phyloP scores from a whole-genome alignment of 2,888 invertebrate genomes.

The Hanleya hanleyi region DNA sequence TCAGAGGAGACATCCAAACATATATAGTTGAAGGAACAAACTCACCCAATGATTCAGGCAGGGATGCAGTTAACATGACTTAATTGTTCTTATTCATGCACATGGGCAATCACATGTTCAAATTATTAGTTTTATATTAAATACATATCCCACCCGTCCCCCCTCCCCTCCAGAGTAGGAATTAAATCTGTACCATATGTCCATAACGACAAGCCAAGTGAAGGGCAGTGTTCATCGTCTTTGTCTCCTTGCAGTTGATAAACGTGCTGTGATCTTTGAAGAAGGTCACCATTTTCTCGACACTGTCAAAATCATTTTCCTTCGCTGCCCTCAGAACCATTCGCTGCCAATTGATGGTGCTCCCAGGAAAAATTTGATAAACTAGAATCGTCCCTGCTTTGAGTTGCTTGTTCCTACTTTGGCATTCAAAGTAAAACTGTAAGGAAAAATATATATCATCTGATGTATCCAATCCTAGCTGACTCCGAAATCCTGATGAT shows the following conservation, averaged over 20 bases:
- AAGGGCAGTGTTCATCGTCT: constrained; percentile 67
- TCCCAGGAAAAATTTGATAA: constrained; percentile 72
- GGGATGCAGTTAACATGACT: too few species aligned
- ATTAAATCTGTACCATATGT: too few species aligned
- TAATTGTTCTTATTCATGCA: too few species aligned
- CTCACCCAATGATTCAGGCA: too few species aligned
- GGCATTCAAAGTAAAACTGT: constrained; percentile 69
- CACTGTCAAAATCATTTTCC: constrained; percentile 67
- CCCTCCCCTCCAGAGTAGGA: too few species aligned
- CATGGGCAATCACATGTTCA: too few species aligned
- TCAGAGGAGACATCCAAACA: too few species aligned
- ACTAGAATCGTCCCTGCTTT: constrained; percentile 63
- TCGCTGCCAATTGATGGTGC: constrained; percentile 64
- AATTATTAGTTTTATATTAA: too few species aligned
- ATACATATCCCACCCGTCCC: too few species aligned
- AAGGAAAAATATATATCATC: constrained; percentile 18
- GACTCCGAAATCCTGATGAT: too few species aligned
- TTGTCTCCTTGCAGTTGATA: constrained; percentile 68
- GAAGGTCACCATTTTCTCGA: constrained; percentile 68
- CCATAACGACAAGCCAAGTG: constrained; percentile 68
- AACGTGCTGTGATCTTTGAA: constrained; percentile 65
- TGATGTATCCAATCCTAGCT: neutral
- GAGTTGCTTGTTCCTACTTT: constrained; percentile 67
- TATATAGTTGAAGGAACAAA: too few species aligned
- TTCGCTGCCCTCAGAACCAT: constrained; percentile 62